These are phyloP conservation scores for Ochropleura leucogaster DNA, from an alignment of 2,888 invertebrate species.

Conservation along the genomic window DNA sequence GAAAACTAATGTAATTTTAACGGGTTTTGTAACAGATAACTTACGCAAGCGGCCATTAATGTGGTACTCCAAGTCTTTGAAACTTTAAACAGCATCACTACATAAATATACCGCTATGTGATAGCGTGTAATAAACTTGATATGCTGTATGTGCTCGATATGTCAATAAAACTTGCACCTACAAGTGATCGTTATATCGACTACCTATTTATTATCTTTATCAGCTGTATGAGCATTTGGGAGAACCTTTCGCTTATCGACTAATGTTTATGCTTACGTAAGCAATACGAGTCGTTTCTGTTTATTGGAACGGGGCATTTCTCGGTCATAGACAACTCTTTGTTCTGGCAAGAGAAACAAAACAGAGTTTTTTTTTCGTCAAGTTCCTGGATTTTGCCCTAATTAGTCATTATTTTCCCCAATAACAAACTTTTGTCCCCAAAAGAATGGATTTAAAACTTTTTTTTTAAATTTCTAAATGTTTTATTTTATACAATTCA, in stretches of 20 bases:
- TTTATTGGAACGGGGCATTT: no score
- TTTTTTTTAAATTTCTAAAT: no score
- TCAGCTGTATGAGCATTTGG: neutral
- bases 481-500: no score
- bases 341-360: neutral
- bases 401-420: no score
- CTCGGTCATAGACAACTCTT: neutral
- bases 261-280: no score
- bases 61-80: neutral
- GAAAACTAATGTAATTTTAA: neutral
- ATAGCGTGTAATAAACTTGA: neutral
- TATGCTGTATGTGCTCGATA: no score
- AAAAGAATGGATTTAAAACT: no score
- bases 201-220: neutral
- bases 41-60: neutral
- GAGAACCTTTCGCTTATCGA: neutral
- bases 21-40: neutral
- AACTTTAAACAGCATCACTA: neutral
- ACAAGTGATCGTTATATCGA: neutral
- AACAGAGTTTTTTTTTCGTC: no score
- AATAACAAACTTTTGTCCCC: no score
- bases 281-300: no score
- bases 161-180: neutral
- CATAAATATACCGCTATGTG: neutral
- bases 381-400: no score